phyloP scores from a whole-genome alignment of 2,113 vertebrate genomes.

The Ranitomeya variabilis region DNA sequence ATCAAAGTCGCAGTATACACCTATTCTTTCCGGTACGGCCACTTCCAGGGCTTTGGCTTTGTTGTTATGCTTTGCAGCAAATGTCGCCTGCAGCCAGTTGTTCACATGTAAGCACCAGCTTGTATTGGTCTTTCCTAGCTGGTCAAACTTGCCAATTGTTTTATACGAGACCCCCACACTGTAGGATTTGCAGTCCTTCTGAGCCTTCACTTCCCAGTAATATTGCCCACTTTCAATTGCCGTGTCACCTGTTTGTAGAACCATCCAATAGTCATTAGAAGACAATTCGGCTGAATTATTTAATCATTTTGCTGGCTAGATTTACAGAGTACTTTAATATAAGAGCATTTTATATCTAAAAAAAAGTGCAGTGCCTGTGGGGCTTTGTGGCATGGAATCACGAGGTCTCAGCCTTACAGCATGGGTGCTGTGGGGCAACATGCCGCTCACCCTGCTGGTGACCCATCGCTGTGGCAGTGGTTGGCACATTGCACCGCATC shows the following conservation, averaged over 20 bases:
- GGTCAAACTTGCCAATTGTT: slow-evolving; percentile 89
- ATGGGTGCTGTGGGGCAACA: too few relatives aligned
- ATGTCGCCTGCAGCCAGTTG: slow-evolving; percentile 90
- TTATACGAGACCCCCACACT: slow-evolving; percentile 86
- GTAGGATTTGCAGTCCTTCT: slow-evolving; percentile 90
- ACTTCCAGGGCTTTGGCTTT: slow-evolving; percentile 85
- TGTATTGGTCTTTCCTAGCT: slow-evolving; percentile 85
- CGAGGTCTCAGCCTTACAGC: too few relatives aligned
- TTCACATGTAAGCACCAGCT: slow-evolving; percentile 92
- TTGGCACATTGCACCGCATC: too few relatives aligned
- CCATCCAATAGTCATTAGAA: neutral
- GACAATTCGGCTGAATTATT: neutral
- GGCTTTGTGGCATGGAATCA: too few relatives aligned
- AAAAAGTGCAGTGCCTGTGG: neutral
- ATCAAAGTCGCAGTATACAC: slow-evolving; percentile 90
- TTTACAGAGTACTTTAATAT: neutral
- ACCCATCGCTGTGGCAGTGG: too few relatives aligned
- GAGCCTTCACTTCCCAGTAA: slow-evolving; percentile 91
- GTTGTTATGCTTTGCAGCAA: slow-evolving; percentile 93
- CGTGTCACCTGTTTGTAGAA: slow-evolving; percentile 79
- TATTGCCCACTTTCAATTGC: slow-evolving; percentile 82
- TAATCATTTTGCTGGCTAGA: too few relatives aligned
- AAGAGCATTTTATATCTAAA: neutral
- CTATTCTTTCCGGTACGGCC: slow-evolving; percentile 82
- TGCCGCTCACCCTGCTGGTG: too few relatives aligned